phyloP scores from a whole-genome alignment of 2,888 invertebrate genomes.

The Orgyia antiqua region DNA sequence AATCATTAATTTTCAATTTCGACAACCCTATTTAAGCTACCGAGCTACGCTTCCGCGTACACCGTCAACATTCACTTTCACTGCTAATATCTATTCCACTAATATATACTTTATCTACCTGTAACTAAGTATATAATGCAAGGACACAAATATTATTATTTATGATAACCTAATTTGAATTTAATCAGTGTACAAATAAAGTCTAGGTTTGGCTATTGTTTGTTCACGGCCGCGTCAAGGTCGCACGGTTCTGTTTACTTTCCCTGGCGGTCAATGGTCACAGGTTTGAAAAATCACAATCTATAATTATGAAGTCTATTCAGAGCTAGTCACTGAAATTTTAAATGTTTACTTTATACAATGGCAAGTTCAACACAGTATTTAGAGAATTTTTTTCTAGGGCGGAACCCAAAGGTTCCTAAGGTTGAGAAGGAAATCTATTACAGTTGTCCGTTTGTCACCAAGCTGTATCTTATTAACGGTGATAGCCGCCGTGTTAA shows the following conservation, averaged over 20 bases:
- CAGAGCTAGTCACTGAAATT: conserved; percentile 53
- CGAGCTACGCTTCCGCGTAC: conserved; percentile 60
- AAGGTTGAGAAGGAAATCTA: too few species aligned
- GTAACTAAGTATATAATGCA: conserved; percentile 34
- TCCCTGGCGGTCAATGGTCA: conserved; percentile 70
- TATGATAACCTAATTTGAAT: conserved; percentile 35
- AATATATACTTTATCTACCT: conserved; percentile 32
- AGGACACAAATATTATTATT: conserved; percentile 29
- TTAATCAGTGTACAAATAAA: conserved; percentile 26
- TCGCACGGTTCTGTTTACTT: conserved; percentile 63
- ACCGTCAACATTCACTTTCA: conserved; percentile 68
- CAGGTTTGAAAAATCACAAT: conserved; percentile 36
- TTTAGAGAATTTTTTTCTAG: too few species aligned
- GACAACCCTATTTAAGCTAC: conserved; percentile 40
- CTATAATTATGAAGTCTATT: conserved; percentile 39
- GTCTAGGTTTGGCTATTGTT: conserved; percentile 27
- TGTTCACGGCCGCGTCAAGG: conserved; percentile 58
- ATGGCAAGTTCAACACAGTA: too few species aligned
- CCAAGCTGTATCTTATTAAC: too few species aligned
- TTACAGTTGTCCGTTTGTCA: too few species aligned
- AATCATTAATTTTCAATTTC: too few species aligned
- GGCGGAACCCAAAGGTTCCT: too few species aligned
- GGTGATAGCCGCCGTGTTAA: too few species aligned
- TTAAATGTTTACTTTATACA: too few species aligned
- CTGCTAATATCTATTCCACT: conserved; percentile 34